Conservation (phyloP, 1,140 invertebrate genomes). For the Drosophila gunungcola region DNA sequence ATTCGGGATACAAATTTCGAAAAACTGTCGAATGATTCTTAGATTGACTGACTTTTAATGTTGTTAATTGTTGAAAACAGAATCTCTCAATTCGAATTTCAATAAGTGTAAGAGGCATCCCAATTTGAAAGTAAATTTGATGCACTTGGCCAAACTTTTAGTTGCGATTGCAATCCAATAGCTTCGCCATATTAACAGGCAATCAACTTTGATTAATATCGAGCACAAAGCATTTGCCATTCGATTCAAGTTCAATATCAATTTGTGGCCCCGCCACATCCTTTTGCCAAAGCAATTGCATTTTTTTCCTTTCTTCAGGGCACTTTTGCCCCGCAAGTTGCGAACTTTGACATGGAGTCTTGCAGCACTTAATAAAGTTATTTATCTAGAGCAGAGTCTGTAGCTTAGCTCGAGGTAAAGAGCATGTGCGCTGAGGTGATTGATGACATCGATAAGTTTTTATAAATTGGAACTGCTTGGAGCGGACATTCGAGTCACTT, state of each 20-base stretch:
- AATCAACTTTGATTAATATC: conserved; percentile 56
- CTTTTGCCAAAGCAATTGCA: conserved; percentile 14
- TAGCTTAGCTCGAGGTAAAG: conserved; percentile 41
- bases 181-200: conserved; percentile 40
- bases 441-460: conserved; percentile 83
- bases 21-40: too few relatives aligned
- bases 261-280: conserved; percentile 34
- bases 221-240: conserved; percentile 26
- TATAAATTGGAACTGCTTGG: conserved; percentile 66
- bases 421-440: conserved; percentile 59
- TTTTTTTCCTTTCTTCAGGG: conserved; percentile 6
- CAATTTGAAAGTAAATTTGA: conserved; percentile 21
- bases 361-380: conserved; percentile 68
- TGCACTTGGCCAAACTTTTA: conserved; percentile 25
- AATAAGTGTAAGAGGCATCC: neutral
- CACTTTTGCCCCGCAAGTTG: conserved; percentile 12
- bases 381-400: conserved; percentile 37
- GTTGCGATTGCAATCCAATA: conserved; percentile 16
- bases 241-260: conserved; percentile 50
- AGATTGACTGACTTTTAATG: too few relatives aligned
- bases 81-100: neutral
- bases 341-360: conserved; percentile 21
- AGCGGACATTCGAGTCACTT: conserved; percentile 19
- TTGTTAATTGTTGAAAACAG: too few relatives aligned
- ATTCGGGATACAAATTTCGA: too few relatives aligned